These are phyloP conservation scores for Rhabdomys pumilio DNA, from an alignment of 2,797 vertebrate species.

Conservation along the genomic window DNA sequence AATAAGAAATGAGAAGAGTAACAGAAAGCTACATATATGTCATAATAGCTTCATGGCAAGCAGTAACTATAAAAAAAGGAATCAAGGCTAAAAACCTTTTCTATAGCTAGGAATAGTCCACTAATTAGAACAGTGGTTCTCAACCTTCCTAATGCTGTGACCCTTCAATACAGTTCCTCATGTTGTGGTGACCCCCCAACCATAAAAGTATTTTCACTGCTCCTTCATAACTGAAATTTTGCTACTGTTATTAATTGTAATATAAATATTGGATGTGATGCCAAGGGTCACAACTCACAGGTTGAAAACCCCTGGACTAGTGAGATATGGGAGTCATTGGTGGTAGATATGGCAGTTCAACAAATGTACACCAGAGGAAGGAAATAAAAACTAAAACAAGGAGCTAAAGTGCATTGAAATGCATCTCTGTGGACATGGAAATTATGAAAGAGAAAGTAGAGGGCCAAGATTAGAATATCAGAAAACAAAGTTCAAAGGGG, in stretches of 20 bases:
- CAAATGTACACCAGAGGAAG: not conserved
- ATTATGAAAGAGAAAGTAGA: constrained; percentile 44
- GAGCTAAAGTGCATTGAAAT: constrained; percentile 32
- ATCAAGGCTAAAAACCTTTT: constrained; percentile 51
- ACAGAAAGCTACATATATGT: not conserved
- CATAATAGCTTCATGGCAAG: not conserved
- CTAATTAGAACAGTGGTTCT: not conserved
- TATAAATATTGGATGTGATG: not conserved
- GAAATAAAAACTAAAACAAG: constrained; percentile 48
- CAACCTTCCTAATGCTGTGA: not conserved
- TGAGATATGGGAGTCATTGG: not conserved
- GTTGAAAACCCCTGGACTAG: not conserved
- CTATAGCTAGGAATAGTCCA: constrained; percentile 51
- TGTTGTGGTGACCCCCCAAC: not conserved
- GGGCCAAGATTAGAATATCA: not conserved
- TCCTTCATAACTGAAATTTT: not conserved
- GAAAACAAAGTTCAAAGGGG: not conserved
- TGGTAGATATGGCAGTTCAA: constrained; percentile 46
- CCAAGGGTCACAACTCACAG: not conserved
- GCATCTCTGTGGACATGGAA: constrained; percentile 19
- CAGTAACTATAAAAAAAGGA: constrained; percentile 10
- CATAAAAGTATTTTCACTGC: not conserved
- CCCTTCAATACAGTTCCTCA: not conserved
- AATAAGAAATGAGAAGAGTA: constrained; percentile 43
- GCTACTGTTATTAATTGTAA: not conserved